Evolutionary conservation across 2,888 invertebrate genomes (phyloP), one percentile per base, ranked within the genome.

Genomic region (Synanthedon tipuliformis): DNA sequence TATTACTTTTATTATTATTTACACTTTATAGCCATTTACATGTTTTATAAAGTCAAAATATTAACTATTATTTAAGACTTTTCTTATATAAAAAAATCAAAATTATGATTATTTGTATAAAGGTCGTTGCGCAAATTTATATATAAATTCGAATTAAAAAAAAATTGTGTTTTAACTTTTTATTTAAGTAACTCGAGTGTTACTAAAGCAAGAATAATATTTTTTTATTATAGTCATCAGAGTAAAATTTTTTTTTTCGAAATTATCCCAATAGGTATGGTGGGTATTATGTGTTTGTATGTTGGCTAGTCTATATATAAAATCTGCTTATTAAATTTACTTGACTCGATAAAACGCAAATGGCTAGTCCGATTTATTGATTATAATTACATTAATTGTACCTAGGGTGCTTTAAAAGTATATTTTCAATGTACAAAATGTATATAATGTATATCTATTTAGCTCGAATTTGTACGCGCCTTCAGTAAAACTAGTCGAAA

Each of bases 371-470:
- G 12, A 49, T 58, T n/a, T 61, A 64, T 60, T 63, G 61, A 62
- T 68, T 68, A 70, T 41, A 55, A 58, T 62, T 67, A 64, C 61
- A 68, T 67, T 71, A 73, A 76, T 84, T 83, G 82, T 82, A 82
- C 81, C 78, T 77, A 81, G 80, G 34, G 80, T 82, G 83, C 79
- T 71, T 71, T 69, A 50, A 49, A 23, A 49, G n/a, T 45, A 13
- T 45, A 45, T 7, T 18, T 18, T 45, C 13, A 45, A 45, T 13
- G 10, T 45, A 45, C 45, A 45, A 45, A 10, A 45, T 45, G 45
- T 45, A 45, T 13, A 45, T 41, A n/a, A 41, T 15, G 2, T 34
- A 34, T 13, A 45, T 8, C 45, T 45, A 45, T 45, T 13, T 45
- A 45, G 45, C 45, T 45, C 45, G 15, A 45, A 45, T 45, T 45